These are phyloP conservation scores for Verasper variegatus DNA, from an alignment of 2,113 vertebrate species.

Conservation along the genomic window DNA sequence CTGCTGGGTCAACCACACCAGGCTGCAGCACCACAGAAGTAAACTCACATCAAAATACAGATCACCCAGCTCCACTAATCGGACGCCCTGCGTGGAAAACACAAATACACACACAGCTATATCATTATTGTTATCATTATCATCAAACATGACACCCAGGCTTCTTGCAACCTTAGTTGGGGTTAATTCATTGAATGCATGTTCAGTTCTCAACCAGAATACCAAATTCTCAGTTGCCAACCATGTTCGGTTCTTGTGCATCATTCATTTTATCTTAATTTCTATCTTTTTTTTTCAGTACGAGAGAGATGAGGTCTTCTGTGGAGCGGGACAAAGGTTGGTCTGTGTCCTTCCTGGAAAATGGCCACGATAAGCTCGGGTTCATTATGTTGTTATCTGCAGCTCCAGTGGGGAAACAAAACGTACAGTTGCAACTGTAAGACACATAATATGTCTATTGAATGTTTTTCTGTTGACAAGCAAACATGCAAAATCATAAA, in stretches of 20 bases:
- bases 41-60: constrained; percentile 91
- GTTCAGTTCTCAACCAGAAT: too few species aligned
- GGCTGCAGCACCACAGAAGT: constrained; percentile 86
- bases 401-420: neutral
- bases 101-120: constrained; percentile 30
- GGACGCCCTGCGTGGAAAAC: constrained; percentile 81
- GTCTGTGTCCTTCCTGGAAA: constrained; percentile 30
- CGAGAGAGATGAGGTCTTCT: neutral
- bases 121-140: neutral
- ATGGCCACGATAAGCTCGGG: constrained; percentile 33
- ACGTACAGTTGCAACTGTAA: too few species aligned
- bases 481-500: too few species aligned
- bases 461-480: too few species aligned
- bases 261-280: neutral
- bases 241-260: neutral
- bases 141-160: neutral
- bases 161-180: too few species aligned
- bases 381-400: constrained; percentile 10
- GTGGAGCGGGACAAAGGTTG: constrained; percentile 26
- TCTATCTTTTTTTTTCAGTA: neutral
- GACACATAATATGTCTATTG: neutral
- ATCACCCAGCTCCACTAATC: constrained; percentile 87
- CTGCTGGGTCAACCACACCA: constrained; percentile 85
- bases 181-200: too few species aligned
- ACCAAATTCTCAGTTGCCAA: too few species aligned